Evolutionary conservation across 1,140 invertebrate genomes (phyloP).

Genomic region (Ladona fulva): DNA sequence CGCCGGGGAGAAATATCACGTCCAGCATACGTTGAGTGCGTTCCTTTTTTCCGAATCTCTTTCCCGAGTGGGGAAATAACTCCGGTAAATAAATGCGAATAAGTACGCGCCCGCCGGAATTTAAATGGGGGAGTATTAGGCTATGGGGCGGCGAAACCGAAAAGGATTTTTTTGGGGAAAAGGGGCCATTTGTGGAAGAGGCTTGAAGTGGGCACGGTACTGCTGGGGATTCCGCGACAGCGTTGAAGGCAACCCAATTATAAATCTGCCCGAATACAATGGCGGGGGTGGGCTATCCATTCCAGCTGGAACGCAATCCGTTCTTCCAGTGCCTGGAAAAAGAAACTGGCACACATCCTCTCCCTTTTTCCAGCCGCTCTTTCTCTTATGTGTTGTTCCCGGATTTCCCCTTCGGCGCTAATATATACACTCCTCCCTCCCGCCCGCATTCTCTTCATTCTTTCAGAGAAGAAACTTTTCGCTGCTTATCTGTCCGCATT

Average conservation of each 20-base stretch:
- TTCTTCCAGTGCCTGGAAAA: background rate
- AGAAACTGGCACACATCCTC: background rate
- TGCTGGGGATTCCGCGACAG: background rate
- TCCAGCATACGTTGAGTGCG: no score
- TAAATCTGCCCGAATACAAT: background rate
- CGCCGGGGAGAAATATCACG: no score
- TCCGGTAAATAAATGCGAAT: background rate
- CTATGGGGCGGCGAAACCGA: background rate
- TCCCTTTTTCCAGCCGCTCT: no score
- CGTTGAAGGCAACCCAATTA: background rate
- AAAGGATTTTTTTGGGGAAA: background rate
- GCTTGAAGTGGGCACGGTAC: no score
- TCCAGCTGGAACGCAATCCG: constrained; percentile 1
- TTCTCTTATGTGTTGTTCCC: no score
- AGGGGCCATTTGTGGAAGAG: background rate
- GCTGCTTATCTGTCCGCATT: no score
- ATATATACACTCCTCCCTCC: no score
- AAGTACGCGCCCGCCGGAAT: background rate
- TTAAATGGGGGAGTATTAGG: background rate
- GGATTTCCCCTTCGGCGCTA: no score
- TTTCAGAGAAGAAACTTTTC: no score
- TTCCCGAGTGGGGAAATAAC: background rate
- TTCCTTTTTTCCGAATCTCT: background rate
- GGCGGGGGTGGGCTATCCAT: background rate
- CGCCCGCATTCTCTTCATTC: no score